phyloP scores from a whole-genome alignment of 2,113 vertebrate genomes.

The Burhinus oedicnemus region DNA sequence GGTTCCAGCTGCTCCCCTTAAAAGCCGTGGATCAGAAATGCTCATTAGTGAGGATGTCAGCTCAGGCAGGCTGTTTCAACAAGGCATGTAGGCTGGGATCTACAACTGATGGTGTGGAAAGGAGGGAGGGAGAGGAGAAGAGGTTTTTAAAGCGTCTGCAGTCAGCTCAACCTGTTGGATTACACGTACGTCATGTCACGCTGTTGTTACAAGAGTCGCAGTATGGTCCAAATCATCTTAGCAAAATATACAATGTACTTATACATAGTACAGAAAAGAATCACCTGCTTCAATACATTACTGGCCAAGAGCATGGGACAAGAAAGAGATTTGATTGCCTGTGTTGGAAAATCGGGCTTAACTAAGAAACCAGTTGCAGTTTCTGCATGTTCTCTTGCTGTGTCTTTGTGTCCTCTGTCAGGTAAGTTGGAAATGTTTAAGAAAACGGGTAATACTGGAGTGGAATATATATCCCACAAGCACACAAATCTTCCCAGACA shows the following conservation, averaged over 20 bases:
- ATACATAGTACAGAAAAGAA: not conserved
- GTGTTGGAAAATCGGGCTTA: not conserved
- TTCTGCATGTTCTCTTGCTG: not conserved
- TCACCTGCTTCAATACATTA: not conserved
- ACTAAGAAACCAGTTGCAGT: not conserved
- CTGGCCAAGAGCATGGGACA: not conserved
- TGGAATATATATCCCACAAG: not conserved
- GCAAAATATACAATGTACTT: not conserved
- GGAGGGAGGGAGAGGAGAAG: not conserved
- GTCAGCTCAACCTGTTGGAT: not conserved
- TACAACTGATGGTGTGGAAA: not conserved
- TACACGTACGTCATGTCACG: fast-evolving
- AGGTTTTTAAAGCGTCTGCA: not conserved
- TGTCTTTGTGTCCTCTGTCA: not conserved
- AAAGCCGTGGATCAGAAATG: not conserved
- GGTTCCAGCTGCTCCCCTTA: not conserved
- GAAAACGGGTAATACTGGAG: not conserved
- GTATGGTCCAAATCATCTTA: not conserved
- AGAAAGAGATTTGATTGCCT: not conserved
- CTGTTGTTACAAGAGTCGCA: not conserved
- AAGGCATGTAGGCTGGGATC: not conserved
- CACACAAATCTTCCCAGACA: not conserved
- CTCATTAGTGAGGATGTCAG: not conserved
- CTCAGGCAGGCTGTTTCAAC: not conserved
- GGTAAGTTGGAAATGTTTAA: not conserved